Evolutionary conservation across 2,797 vertebrate species (phyloP).

Genomic region (Mallotus villosus): DNA sequence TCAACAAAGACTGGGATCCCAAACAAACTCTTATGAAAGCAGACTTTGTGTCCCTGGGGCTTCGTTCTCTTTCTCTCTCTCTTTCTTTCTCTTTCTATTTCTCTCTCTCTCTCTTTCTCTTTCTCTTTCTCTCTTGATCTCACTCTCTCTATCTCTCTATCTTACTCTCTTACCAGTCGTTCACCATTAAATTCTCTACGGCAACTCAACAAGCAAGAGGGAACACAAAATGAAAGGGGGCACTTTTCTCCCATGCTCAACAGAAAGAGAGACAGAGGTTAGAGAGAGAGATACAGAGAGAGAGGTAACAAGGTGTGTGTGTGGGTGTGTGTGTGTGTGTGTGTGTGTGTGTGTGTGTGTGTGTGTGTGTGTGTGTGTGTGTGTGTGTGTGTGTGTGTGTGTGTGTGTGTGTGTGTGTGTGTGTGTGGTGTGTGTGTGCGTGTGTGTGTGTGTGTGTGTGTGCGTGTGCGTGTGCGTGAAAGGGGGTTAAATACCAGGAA

Average conservation of each 20-base stretch:
- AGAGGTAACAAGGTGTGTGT: too few relatives aligned
- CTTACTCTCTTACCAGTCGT: slow-evolving; percentile 8
- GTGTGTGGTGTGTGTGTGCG: too few relatives aligned
- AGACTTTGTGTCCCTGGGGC: slow-evolving; percentile 40
- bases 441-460: too few relatives aligned
- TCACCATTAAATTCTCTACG: slow-evolving; percentile 19
- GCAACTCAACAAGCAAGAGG: slow-evolving; percentile 32
- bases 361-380: too few relatives aligned
- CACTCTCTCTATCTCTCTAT: slow-evolving; percentile 1
- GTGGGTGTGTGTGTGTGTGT: too few relatives aligned
- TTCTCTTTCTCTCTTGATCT: slow-evolving; percentile 1
- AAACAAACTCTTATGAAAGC: slow-evolving; percentile 51
- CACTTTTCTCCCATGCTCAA: slow-evolving; percentile 28
- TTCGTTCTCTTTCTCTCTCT: slow-evolving; percentile 18
- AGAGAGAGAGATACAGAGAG: not conserved
- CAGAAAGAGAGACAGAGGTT: slow-evolving; percentile 10
- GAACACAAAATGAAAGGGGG: slow-evolving; percentile 31
- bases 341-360: too few relatives aligned
- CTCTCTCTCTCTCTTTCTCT: slow-evolving; percentile 11
- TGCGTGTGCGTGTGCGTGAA: not conserved
- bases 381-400: too few relatives aligned
- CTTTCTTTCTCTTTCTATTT: slow-evolving; percentile 11
- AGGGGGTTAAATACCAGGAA: not conserved
- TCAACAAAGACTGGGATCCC: slow-evolving; percentile 44
- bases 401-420: too few relatives aligned